Base-by-base conservation (phyloP, 64 coral and sea anemone species). In the Trachythela sp. region DNA sequence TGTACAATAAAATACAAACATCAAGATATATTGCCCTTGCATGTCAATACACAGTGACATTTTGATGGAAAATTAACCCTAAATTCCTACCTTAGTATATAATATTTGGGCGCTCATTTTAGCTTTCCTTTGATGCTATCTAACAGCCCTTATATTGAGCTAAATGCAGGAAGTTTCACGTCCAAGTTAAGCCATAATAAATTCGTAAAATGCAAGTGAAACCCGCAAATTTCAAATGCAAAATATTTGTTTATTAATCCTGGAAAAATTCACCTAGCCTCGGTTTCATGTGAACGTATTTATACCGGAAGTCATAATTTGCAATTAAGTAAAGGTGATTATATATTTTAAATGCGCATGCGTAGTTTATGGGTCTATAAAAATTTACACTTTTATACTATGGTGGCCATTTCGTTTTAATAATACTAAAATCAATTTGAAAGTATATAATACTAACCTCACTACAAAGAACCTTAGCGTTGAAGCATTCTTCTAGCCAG, bases 1-100 rank as follows among this genome's bases (percentile, higher is more conserved):
- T 92, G 11, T 45, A 4, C 42, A 45, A 48, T 20, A 91, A 91
- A 86, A 50, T 86, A 85, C 54, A 71, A 92, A 88, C 15, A 49
- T 20, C 2, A 91, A 92, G 18, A 45, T 11, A 45, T 45, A 45
- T 87, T 80, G 75, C 33, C 8, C 15, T 80, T 80, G 34, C 75
- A 37, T 39, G 33, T 2, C 33, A 39, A 80, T 37, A 34, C 20
- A 30, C 31, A 80, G 37, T 30, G 30, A 13, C 20, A 5, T 64
- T 64, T 10, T 18, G 33, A 80, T 4, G 27, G 9, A 80, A 37
- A 80, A 68, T 68, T n/a, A n/a, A 5, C 18, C 20, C 34, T 38
- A 35, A 13, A 2, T 39, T 22, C 17, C 37, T 38, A 80, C 75
- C 37, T 80, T 80, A 30, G 75, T 80, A 30, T 80, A 80, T 15